Evolutionary conservation across 2,888 invertebrate genomes (phyloP).

Genomic region (Empis stercorea): DNA sequence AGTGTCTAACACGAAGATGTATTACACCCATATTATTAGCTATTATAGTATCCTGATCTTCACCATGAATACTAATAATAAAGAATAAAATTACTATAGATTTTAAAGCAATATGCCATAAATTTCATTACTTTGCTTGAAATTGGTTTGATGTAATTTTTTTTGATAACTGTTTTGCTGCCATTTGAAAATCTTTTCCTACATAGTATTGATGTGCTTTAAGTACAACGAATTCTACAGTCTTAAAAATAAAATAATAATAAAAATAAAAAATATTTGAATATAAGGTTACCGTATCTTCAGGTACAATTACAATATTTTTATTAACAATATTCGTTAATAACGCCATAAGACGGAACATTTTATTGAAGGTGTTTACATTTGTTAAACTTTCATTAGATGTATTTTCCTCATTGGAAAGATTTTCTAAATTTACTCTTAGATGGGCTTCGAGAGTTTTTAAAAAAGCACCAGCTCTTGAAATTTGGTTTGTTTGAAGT

Average conservation of each 20-base stretch:
- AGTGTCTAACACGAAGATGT: constrained; percentile 29
- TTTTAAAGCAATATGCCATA: neutral
- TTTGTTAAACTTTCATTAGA: constrained; percentile 12
- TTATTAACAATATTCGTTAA: constrained; percentile 29
- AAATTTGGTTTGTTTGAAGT: constrained; percentile 30
- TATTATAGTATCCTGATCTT: constrained; percentile 23
- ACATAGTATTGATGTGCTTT: constrained; percentile 36
- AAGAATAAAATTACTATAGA: no score
- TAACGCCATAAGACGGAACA: constrained; percentile 26
- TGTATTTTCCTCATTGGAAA: constrained; percentile 14
- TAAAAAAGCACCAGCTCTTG: constrained; percentile 29
- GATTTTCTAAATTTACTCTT: constrained; percentile 13
- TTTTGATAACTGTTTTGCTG: constrained; percentile 33
- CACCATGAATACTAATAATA: constrained; percentile 18
- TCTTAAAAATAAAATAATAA: constrained; percentile 12
- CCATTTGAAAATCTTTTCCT: constrained; percentile 37
- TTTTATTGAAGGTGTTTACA: constrained; percentile 18
- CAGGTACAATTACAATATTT: constrained; percentile 25
- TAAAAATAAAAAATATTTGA: neutral
- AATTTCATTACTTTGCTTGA: constrained; percentile 20
- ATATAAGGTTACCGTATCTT: constrained; percentile 9
- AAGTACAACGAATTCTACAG: constrained; percentile 27
- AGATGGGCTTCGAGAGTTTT: constrained; percentile 28
- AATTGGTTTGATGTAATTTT: constrained; percentile 15
- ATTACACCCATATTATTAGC: constrained; percentile 38